Evolutionary conservation across 2,888 invertebrate species (phyloP).

Genomic region (Agrypnus murinus): DNA sequence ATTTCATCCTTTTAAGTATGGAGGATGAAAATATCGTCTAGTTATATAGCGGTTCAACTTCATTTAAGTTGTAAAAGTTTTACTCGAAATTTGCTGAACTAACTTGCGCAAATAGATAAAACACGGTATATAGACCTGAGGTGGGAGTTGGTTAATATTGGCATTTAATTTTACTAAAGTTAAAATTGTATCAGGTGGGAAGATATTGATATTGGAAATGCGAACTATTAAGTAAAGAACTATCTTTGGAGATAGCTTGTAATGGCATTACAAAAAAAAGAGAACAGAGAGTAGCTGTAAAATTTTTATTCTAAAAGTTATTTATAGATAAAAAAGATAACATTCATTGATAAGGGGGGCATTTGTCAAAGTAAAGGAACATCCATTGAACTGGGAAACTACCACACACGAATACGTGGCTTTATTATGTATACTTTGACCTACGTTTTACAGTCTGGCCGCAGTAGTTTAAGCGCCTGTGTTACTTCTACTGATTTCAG

Average conservation of each 20-base stretch:
- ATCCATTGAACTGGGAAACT: slow-evolving; percentile 30
- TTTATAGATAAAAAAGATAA: not conserved
- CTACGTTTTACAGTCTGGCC: slow-evolving; percentile 54
- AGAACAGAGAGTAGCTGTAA: too few species aligned
- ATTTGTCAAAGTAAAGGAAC: slow-evolving; percentile 47
- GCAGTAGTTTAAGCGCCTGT: slow-evolving; percentile 58
- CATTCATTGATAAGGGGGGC: slow-evolving; percentile 40
- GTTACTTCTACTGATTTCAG: slow-evolving; percentile 59
- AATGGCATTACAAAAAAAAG: too few species aligned
- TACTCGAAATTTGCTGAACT: slow-evolving; percentile 24
- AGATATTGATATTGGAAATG: too few species aligned
- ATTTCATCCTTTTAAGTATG: not conserved
- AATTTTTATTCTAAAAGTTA: too few species aligned
- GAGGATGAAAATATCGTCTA: slow-evolving; percentile 20
- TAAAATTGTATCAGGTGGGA: slow-evolving; percentile 16
- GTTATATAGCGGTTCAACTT: slow-evolving; percentile 26
- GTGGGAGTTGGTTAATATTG: slow-evolving; percentile 20
- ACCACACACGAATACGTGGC: slow-evolving; percentile 47
- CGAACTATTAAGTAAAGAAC: too few species aligned
- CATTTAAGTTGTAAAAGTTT: slow-evolving; percentile 38
- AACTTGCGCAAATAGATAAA: slow-evolving; percentile 34
- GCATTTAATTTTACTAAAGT: slow-evolving; percentile 16
- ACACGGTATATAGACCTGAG: not conserved
- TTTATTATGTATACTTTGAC: slow-evolving; percentile 60
- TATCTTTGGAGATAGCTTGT: too few species aligned